A percentile compares a stretch with the other conserved stretches of the same genome.
Conservation (phyloP, 2,113 vertebrate species). For the Oriolus oriolus region DNA sequence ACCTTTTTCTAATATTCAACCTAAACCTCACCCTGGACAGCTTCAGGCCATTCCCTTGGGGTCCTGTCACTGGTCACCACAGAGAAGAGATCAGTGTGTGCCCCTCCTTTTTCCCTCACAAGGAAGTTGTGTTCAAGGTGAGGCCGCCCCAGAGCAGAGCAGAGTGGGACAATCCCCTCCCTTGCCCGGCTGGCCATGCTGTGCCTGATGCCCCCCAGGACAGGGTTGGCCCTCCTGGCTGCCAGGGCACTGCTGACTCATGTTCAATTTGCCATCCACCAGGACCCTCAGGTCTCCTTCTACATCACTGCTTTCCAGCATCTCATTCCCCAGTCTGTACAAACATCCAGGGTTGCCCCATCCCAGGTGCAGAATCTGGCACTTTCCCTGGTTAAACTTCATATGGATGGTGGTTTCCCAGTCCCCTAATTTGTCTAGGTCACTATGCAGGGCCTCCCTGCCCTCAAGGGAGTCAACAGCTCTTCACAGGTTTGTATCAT, state of each 20-base stretch:
- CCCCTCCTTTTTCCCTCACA: not conserved
- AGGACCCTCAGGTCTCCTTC: not conserved
- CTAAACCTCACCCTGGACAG: not conserved
- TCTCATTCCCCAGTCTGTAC: not conserved
- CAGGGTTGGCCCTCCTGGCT: not conserved
- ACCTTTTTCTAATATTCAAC: not conserved
- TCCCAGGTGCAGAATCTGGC: rapidly evolving
- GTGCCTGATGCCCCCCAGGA: not conserved
- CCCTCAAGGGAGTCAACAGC: not conserved
- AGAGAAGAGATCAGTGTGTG: not conserved
- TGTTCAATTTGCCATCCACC: rapidly evolving
- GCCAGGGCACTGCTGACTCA: not conserved
- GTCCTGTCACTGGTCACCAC: not conserved
- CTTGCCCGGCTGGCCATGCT: rapidly evolving
- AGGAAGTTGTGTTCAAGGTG: not conserved
- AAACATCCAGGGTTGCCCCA: not conserved
- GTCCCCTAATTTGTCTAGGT: not conserved
- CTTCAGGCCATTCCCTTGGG: not conserved
- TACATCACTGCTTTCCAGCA: not conserved
- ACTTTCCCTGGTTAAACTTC: not conserved
- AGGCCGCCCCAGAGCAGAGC: not conserved
- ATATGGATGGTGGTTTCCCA: not conserved
- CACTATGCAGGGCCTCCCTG: not conserved
- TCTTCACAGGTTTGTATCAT: not conserved
- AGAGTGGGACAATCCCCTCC: not conserved